These are phyloP conservation scores for Columbina picui DNA, from an alignment of 2,113 vertebrate species.

Conservation along the genomic window DNA sequence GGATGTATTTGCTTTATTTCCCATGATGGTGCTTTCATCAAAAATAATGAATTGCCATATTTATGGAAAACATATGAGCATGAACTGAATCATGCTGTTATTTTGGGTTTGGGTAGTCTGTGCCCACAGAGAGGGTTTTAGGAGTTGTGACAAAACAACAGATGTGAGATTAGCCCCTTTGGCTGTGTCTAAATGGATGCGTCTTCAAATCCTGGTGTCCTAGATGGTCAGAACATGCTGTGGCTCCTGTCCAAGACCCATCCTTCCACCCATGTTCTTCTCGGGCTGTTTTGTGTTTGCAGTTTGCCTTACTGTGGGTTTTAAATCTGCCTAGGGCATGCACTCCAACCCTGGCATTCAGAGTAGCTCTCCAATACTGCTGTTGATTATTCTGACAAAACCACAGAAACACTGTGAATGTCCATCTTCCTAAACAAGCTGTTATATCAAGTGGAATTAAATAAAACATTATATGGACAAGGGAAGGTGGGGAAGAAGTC, in stretches of 20 bases:
- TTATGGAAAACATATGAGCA: slow-evolving; percentile 46
- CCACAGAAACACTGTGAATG: background rate
- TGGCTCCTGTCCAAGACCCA: background rate
- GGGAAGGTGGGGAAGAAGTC: background rate
- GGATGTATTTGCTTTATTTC: slow-evolving; percentile 1
- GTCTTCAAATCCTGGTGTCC: slow-evolving; percentile 5
- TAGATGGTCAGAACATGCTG: slow-evolving; percentile 8
- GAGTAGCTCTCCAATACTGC: background rate
- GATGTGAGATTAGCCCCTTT: slow-evolving; percentile 60
- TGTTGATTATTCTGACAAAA: background rate
- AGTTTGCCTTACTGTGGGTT: background rate
- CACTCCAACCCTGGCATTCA: background rate
- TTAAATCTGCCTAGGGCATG: background rate
- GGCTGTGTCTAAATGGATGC: slow-evolving; percentile 14
- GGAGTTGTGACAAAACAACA: slow-evolving; percentile 61
- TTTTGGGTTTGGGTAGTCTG: slow-evolving; percentile 34
- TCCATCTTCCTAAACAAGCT: background rate
- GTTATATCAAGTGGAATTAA: background rate
- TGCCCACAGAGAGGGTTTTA: slow-evolving; percentile 47
- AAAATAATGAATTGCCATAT: slow-evolving; percentile 34
- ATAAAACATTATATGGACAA: background rate
- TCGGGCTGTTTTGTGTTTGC: background rate
- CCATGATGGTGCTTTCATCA: background rate
- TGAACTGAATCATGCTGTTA: slow-evolving; percentile 44
- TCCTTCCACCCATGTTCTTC: background rate